These are phyloP conservation scores for Pseudonaja textilis DNA, from an alignment of 2,113 vertebrate species.

Conservation along the genomic window DNA sequence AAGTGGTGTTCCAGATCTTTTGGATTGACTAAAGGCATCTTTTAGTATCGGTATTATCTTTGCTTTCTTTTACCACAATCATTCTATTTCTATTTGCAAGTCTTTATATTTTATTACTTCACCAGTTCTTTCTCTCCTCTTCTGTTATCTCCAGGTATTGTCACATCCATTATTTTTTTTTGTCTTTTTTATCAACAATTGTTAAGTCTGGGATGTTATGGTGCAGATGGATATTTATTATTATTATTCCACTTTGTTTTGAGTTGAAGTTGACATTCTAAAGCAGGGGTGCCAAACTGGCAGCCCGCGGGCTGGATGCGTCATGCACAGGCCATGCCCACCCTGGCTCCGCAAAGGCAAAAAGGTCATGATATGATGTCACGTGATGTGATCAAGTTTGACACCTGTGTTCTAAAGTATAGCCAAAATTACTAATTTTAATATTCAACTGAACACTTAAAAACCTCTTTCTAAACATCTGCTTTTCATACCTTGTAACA, in stretches of 20 bases:
- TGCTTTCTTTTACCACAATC: background rate
- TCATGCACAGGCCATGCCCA: no score
- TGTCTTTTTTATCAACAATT: background rate
- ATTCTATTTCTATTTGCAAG: background rate
- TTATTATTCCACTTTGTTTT: background rate
- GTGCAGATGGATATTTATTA: background rate
- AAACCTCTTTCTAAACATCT: background rate
- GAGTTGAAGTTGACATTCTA: background rate
- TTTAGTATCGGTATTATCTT: background rate
- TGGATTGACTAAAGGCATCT: background rate
- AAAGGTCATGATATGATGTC: no score
- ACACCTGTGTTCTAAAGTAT: background rate
- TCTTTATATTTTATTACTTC: background rate
- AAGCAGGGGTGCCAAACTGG: background rate
- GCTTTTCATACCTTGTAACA: background rate
- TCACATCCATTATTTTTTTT: background rate
- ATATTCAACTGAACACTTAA: background rate
- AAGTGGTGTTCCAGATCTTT: background rate
- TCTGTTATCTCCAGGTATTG: background rate
- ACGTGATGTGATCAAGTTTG: no score
- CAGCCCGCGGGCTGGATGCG: no score
- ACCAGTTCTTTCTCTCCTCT: background rate
- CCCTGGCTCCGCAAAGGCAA: no score
- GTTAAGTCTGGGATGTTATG: background rate
- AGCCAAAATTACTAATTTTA: accelerated